Evolutionary conservation across 2,888 invertebrate species (phyloP).

Genomic region (Perdita meconis): DNA sequence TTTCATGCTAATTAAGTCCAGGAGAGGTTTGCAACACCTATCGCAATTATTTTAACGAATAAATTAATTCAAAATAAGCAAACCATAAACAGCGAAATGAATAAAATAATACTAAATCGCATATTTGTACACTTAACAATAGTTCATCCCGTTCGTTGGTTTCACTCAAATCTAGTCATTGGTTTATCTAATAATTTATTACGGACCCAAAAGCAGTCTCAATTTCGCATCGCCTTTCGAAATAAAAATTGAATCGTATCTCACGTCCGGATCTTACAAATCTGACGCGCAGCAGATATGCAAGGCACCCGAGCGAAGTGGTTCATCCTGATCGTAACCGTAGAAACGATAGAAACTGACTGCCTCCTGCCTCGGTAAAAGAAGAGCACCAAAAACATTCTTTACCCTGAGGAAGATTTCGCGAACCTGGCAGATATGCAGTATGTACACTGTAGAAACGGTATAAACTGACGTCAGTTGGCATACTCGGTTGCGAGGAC

Average conservation of each 20-base stretch:
- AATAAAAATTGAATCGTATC: constrained; percentile 1
- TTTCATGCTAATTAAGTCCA: too few species aligned
- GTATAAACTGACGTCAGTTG: constrained; percentile 39
- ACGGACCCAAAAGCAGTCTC: too few species aligned
- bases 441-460: constrained; percentile 25
- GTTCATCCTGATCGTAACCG: background rate
- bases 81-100: too few species aligned
- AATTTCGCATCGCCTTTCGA: background rate
- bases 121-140: too few species aligned
- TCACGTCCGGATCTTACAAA: background rate
- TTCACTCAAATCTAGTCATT: too few species aligned
- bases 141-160: too few species aligned
- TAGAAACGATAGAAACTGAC: background rate
- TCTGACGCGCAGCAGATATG: background rate
- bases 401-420: background rate
- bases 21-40: too few species aligned
- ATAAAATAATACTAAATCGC: too few species aligned
- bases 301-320: constrained; percentile 3
- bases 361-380: background rate
- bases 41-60: too few species aligned
- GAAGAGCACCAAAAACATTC: background rate
- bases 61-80: too few species aligned
- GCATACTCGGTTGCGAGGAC: constrained; percentile 39
- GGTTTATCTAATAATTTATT: too few species aligned
- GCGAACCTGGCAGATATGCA: background rate